Evolutionary conservation across 92 coral and sea anemone species (phyloP).

Genomic region (Parazoanthus darwini): DNA sequence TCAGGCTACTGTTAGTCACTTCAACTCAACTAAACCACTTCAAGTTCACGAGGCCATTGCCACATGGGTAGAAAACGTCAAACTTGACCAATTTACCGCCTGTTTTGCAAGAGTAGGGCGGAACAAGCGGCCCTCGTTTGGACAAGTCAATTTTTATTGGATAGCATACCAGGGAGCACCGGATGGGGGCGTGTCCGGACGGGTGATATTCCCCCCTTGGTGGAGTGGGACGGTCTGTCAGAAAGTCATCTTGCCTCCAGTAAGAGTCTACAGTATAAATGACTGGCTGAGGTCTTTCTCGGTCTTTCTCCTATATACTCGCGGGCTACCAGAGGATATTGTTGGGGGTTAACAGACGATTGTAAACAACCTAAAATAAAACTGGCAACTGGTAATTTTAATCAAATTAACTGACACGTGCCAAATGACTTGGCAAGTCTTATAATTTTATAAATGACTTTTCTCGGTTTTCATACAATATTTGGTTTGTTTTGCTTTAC

Average conservation of each 20-base stretch:
- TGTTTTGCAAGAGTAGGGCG: slow-evolving; percentile 49
- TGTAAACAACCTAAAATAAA: too few species aligned
- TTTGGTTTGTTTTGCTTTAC: too few species aligned
- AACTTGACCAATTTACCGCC: slow-evolving; percentile 33
- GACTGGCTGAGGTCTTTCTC: too few species aligned
- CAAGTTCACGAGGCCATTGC: slow-evolving; percentile 51
- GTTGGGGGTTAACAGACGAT: too few species aligned
- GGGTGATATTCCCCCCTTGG: slow-evolving; percentile 44
- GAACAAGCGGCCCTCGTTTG: not conserved
- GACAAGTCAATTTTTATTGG: slow-evolving; percentile 33
- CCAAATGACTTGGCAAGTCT: too few species aligned
- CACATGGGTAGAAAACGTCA: slow-evolving; percentile 49
- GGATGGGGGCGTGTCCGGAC: slow-evolving; percentile 56
- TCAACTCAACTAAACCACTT: slow-evolving; percentile 29
- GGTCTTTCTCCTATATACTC: too few species aligned
- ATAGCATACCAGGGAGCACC: slow-evolving; percentile 62
- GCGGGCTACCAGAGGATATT: too few species aligned
- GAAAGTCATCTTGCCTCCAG: slow-evolving; percentile 42
- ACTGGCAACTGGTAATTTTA: too few species aligned
- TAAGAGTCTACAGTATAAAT: not conserved
- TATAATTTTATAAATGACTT: too few species aligned
- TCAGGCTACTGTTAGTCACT: slow-evolving; percentile 58
- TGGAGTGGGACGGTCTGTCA: slow-evolving; percentile 61
- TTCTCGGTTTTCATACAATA: too few species aligned
- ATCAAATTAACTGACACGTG: too few species aligned